Evolutionary conservation across 2,113 vertebrate species (phyloP).

Genomic region (Prochilodus magdalenae): DNA sequence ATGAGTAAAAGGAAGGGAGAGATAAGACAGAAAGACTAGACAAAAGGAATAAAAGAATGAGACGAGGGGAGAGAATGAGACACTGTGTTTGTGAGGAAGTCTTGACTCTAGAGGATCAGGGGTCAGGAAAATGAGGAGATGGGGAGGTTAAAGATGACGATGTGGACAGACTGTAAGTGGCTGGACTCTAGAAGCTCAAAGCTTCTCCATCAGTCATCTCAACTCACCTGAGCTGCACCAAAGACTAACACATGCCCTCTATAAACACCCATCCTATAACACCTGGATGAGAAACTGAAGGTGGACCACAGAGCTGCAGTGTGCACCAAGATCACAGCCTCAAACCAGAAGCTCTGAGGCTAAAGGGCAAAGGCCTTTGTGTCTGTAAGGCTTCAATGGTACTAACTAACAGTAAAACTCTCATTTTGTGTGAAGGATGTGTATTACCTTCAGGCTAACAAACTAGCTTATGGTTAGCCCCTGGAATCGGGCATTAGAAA

Average conservation of each 20-base stretch:
- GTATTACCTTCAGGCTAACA: neutral
- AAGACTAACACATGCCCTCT: neutral
- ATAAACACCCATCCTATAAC: neutral
- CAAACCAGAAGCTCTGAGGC: slow-evolving; percentile 15
- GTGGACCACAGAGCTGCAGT: neutral
- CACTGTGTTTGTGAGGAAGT: neutral
- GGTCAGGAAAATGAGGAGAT: slow-evolving; percentile 21
- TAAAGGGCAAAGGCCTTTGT: slow-evolving; percentile 7
- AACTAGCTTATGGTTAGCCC: too few species aligned
- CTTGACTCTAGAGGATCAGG: slow-evolving; percentile 13
- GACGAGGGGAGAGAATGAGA: too few species aligned
- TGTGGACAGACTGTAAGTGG: too few species aligned
- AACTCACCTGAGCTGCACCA: too few species aligned
- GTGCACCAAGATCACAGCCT: slow-evolving; percentile 4
- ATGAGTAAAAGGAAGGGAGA: too few species aligned
- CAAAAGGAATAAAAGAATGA: too few species aligned
- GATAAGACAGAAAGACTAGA: too few species aligned
- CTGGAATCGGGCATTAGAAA: neutral
- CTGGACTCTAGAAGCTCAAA: too few species aligned
- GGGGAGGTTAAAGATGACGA: neutral
- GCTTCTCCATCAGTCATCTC: too few species aligned
- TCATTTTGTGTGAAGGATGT: neutral
- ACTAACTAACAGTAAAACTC: slow-evolving; percentile 4
- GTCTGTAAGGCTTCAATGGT: slow-evolving; percentile 4
- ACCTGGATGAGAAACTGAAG: neutral